Conservation (phyloP, 1,140 invertebrate genomes). For the Calycopis cecrops region DNA sequence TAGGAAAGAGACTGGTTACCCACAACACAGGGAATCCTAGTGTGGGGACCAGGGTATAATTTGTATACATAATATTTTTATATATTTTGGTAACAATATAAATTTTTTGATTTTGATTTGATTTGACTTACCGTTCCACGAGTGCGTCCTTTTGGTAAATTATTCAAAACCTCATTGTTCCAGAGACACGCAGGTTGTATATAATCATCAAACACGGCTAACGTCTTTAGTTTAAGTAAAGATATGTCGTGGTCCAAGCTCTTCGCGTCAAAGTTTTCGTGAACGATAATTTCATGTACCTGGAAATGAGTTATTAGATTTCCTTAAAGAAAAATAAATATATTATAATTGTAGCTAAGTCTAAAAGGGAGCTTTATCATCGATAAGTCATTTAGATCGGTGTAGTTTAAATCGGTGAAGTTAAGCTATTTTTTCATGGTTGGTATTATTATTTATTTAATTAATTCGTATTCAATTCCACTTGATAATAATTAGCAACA, state of each 20-base stretch:
- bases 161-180: conserved; percentile 28
- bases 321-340: too few species aligned
- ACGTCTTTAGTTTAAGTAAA: conserved; percentile 45
- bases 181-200: conserved; percentile 62
- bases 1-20: too few species aligned
- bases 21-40: too few species aligned
- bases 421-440: background rate
- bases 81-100: too few species aligned
- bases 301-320: conserved; percentile 21
- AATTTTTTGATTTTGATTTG: too few species aligned
- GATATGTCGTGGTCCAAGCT: conserved; percentile 36
- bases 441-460: background rate
- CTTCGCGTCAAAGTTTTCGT: conserved; percentile 33
- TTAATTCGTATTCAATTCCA: background rate
- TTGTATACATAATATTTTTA: too few species aligned
- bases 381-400: too few species aligned
- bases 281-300: conserved; percentile 46
- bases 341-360: too few species aligned
- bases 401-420: too few species aligned
- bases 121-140: conserved; percentile 43
- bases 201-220: conserved; percentile 43
- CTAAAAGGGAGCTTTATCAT: too few species aligned
- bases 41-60: too few species aligned
- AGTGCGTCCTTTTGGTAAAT: conserved; percentile 24
- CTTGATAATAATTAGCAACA: too few species aligned